phyloP scores from a whole-genome alignment of 1,140 invertebrate species.

The Drosophila arizonae region DNA sequence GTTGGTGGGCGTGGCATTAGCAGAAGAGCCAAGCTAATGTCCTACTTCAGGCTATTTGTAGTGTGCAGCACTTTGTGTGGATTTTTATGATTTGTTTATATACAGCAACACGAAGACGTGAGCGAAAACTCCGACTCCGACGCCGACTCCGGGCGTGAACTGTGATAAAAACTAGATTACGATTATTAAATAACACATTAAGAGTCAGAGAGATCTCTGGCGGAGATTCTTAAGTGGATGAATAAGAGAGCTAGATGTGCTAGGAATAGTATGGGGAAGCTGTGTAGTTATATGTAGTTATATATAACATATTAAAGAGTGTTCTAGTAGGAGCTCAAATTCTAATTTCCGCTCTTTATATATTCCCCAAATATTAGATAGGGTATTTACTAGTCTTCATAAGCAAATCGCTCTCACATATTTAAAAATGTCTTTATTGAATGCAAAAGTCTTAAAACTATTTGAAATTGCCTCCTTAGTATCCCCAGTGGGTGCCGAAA shows the following conservation, averaged over 20 bases:
- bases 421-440: conserved; percentile 7
- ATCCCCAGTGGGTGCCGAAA: conserved; percentile 84
- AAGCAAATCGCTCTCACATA: neutral
- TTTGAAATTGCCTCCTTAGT: conserved; percentile 62
- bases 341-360: too few species aligned
- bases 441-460: conserved; percentile 13
- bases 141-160: neutral
- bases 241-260: too few species aligned
- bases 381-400: too few species aligned
- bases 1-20: conserved; percentile 5
- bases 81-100: conserved; percentile 79
- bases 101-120: conserved; percentile 53
- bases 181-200: too few species aligned
- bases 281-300: too few species aligned
- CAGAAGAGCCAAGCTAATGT: conserved; percentile 55
- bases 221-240: too few species aligned
- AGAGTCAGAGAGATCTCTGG: too few species aligned
- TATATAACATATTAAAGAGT: too few species aligned
- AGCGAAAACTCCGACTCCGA: conserved; percentile 1
- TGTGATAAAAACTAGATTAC: conserved; percentile 1
- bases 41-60: conserved; percentile 72
- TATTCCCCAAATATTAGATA: too few species aligned
- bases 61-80: conserved; percentile 73
- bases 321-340: too few species aligned
- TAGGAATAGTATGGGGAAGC: too few species aligned